phyloP scores from a whole-genome alignment of 2,797 vertebrate species.

The Agapornis canus region DNA sequence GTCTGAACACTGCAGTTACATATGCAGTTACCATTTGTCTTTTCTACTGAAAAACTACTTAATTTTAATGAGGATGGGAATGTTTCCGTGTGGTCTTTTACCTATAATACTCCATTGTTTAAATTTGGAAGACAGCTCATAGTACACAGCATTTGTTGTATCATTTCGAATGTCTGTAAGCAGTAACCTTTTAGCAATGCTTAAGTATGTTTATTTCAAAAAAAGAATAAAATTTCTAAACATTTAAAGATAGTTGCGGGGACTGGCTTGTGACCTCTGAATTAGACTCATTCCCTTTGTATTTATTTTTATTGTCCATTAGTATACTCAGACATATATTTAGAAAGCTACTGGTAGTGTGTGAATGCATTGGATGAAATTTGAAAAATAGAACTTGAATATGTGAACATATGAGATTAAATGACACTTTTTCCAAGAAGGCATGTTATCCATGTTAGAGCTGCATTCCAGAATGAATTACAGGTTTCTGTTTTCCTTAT shows the following conservation, averaged over 20 bases:
- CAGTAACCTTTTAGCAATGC: background rate
- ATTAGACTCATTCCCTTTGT: background rate
- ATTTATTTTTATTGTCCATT: background rate
- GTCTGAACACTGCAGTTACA: background rate
- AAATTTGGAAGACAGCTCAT: background rate
- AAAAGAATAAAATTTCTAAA: background rate
- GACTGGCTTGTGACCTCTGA: background rate
- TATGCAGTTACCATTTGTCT: background rate
- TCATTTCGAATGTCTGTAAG: background rate
- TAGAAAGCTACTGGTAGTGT: background rate
- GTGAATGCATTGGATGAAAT: background rate
- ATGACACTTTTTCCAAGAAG: background rate
- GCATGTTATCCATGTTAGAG: background rate
- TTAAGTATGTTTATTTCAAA: background rate
- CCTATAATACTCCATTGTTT: background rate
- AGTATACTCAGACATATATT: background rate
- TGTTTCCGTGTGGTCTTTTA: background rate
- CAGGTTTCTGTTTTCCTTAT: background rate
- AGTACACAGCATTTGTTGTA: background rate
- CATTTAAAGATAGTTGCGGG: background rate
- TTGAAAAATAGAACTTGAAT: background rate
- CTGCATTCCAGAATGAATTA: background rate
- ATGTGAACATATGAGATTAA: background rate
- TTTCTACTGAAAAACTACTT: background rate
- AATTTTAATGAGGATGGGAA: background rate